phyloP scores from a whole-genome alignment of 2,797 vertebrate genomes.

The Coendou prehensilis region DNA sequence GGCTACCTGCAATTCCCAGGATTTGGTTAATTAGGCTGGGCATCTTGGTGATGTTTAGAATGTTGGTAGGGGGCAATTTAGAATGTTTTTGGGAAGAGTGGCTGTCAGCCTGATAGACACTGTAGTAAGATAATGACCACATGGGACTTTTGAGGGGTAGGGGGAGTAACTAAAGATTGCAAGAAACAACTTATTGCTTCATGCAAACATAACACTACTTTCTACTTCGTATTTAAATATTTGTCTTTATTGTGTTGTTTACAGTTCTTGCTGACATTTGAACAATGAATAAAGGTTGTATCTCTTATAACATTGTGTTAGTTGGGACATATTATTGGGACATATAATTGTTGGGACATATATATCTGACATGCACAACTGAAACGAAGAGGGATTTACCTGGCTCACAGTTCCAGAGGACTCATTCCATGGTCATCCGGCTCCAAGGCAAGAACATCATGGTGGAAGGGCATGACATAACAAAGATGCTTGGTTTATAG shows the following conservation, averaged over 20 bases:
- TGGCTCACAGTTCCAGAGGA: not conserved
- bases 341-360: no score
- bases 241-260: constrained; percentile 19
- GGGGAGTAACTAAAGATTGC: not conserved
- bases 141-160: not conserved
- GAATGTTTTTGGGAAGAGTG: not conserved
- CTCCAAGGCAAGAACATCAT: not conserved
- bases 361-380: no score
- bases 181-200: constrained; percentile 12
- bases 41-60: not conserved
- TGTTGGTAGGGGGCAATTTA: not conserved
- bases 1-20: not conserved
- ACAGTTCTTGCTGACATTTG: constrained; percentile 47
- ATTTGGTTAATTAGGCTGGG: not conserved
- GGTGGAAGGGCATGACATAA: not conserved
- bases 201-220: not conserved
- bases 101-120: not conserved
- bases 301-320: not conserved
- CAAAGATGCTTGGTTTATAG: not conserved
- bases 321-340: not conserved
- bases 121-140: not conserved
- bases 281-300: not conserved
- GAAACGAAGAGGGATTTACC: not conserved
- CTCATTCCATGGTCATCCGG: not conserved
- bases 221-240: constrained; percentile 39